These are phyloP conservation scores for Chydorus sphaericus DNA, from an alignment of 2,888 invertebrate genomes.

Conservation along the genomic window DNA sequence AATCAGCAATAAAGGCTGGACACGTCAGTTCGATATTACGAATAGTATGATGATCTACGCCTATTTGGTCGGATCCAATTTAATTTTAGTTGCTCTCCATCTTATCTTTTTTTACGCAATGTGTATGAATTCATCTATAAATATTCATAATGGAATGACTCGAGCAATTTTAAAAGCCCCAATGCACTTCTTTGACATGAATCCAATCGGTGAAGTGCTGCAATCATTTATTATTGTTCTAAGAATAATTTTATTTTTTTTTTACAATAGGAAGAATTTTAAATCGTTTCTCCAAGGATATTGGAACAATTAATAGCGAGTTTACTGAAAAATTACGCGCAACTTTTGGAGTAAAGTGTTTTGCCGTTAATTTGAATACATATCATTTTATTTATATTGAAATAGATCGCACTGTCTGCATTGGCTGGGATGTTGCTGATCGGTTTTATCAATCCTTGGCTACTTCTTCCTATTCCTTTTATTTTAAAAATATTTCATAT, in stretches of 20 bases:
- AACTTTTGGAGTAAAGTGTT: background rate
- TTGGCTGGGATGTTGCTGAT: slow-evolving; percentile 33
- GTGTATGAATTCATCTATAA: slow-evolving; percentile 29
- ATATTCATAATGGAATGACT: slow-evolving; percentile 35
- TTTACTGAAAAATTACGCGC: slow-evolving; percentile 49
- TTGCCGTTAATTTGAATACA: too few relatives aligned
- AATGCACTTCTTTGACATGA: slow-evolving; percentile 63
- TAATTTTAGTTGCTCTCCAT: slow-evolving; percentile 26
- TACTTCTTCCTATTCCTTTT: slow-evolving; percentile 27
- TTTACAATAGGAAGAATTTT: slow-evolving; percentile 49
- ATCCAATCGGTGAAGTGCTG: slow-evolving; percentile 73
- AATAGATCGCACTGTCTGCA: slow-evolving; percentile 18
- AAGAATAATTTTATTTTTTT: background rate
- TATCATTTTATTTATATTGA: background rate
- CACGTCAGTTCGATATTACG: background rate
- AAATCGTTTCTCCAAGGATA: slow-evolving; percentile 72
- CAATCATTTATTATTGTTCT: background rate
- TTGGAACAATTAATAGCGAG: slow-evolving; percentile 60
- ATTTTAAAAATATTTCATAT: slow-evolving; percentile 28
- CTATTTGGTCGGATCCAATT: slow-evolving; percentile 25
- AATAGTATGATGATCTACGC: slow-evolving; percentile 29
- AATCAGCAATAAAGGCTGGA: too few relatives aligned
- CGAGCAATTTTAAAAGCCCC: slow-evolving; percentile 30
- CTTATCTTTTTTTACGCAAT: slow-evolving; percentile 29
- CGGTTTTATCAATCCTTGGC: slow-evolving; percentile 29